Evolutionary conservation across 2,113 vertebrate species (phyloP).

Genomic region (Albula goreensis): DNA sequence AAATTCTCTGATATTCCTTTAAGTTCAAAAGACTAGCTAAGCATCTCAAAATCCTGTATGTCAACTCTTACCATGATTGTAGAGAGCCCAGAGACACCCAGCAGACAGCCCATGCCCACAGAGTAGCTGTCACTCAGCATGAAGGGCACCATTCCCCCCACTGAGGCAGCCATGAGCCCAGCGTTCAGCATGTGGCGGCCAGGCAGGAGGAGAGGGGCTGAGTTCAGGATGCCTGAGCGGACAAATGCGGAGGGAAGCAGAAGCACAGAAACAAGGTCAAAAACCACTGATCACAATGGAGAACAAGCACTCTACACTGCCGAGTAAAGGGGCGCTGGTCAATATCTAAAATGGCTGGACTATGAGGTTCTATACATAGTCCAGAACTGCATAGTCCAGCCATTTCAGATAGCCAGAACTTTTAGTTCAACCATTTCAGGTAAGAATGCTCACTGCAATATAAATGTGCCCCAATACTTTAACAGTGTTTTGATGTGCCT

Average conservation of each 20-base stretch:
- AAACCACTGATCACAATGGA: not conserved
- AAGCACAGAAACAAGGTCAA: not conserved
- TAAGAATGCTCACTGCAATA: too few species aligned
- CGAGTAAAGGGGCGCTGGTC: not conserved
- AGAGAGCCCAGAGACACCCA: constrained; percentile 74
- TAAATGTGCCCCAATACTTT: too few species aligned
- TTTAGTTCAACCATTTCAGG: too few species aligned
- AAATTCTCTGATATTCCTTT: not conserved
- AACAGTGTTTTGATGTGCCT: too few species aligned
- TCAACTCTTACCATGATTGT: constrained; percentile 70
- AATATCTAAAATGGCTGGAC: not conserved
- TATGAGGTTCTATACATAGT: not conserved
- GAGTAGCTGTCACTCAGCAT: constrained; percentile 73
- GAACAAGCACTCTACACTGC: not conserved
- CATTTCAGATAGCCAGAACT: too few species aligned
- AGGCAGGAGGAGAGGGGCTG: constrained; percentile 67
- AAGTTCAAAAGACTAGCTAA: not conserved
- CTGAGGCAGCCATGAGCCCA: constrained; percentile 67
- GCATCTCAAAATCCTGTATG: not conserved
- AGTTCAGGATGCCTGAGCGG: constrained; percentile 65
- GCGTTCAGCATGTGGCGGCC: constrained; percentile 76
- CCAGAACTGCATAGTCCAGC: too few species aligned
- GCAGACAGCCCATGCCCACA: constrained; percentile 71
- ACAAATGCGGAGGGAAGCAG: constrained; percentile 6
- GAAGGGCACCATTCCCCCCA: constrained; percentile 72